A percentile compares a stretch with the other conserved stretches of the same genome.
These are phyloP conservation scores for Xenus cinereus DNA, from an alignment of 2,113 vertebrate species.

Conservation along the genomic window DNA sequence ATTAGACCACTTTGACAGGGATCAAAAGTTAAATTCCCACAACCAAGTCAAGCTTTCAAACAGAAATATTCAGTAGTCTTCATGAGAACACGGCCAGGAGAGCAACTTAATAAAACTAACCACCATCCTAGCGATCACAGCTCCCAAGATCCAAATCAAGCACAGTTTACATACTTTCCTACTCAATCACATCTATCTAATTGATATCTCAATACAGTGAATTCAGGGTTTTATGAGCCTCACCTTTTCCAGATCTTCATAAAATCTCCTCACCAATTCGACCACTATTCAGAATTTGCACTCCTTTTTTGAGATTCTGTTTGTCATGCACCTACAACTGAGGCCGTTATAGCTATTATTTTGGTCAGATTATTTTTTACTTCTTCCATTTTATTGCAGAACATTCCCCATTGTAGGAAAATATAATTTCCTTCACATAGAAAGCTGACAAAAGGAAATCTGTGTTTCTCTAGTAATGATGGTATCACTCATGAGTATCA, in stretches of 20 bases:
- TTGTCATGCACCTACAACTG: neutral
- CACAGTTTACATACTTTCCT: neutral
- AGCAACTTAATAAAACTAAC: neutral
- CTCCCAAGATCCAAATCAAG: neutral
- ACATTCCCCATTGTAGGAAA: neutral
- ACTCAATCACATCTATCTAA: neutral
- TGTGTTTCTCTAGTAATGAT: neutral
- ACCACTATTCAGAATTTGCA: neutral
- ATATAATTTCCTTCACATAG: neutral
- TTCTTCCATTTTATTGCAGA: neutral
- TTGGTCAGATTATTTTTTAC: neutral
- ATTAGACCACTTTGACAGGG: neutral
- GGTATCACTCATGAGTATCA: neutral
- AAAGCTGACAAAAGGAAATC: neutral
- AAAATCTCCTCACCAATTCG: neutral
- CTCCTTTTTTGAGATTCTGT: neutral
- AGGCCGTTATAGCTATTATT: neutral
- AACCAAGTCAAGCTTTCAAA: neutral
- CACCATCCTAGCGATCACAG: neutral
- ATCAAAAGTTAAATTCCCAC: neutral
- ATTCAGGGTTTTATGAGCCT: neutral
- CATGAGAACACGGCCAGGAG: neutral
- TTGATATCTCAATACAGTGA: neutral
- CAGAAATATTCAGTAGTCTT: neutral
- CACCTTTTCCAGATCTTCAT: neutral